A percentile compares a stretch with the other conserved stretches of the same genome.
phyloP scores from a whole-genome alignment of 2,113 vertebrate genomes.

The Leucosticte australis region DNA sequence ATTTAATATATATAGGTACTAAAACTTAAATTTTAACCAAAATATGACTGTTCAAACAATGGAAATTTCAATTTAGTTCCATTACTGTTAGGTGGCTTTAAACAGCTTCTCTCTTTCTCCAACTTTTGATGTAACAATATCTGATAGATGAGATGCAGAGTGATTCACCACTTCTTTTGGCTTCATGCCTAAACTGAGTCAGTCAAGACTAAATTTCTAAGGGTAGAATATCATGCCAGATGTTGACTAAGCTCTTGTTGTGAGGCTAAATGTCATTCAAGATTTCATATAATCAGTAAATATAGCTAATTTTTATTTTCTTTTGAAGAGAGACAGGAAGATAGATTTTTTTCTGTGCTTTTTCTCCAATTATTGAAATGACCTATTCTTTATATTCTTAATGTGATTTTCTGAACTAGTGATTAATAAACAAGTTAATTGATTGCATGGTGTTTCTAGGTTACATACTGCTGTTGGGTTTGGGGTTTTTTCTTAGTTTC shows the following conservation, averaged over 20 bases:
- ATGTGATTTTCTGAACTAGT: background rate
- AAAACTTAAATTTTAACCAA: background rate
- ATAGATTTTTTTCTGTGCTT: background rate
- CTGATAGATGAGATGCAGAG: background rate
- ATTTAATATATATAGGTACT: background rate
- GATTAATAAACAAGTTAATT: background rate
- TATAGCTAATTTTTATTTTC: background rate
- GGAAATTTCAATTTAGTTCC: background rate
- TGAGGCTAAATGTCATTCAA: slow-evolving; percentile 13
- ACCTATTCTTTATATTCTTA: background rate
- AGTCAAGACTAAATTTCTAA: slow-evolving; percentile 49
- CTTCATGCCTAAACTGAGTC: slow-evolving; percentile 5
- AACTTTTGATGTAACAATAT: background rate
- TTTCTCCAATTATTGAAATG: background rate
- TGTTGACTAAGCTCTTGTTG: slow-evolving; percentile 58
- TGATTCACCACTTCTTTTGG: slow-evolving; percentile 48
- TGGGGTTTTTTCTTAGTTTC: background rate
- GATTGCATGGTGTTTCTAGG: background rate
- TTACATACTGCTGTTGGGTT: background rate
- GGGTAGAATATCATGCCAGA: slow-evolving; percentile 28
- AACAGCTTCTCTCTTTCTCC: background rate
- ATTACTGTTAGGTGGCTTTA: background rate
- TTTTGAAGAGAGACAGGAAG: background rate
- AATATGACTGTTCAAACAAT: background rate
- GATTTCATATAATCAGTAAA: slow-evolving; percentile 22